Percentiles rank a stretch among this genome's conserved stretches.
These are phyloP conservation scores for Oscheius sp. DNA, from an alignment of 2,888 invertebrate species.

Conservation along the genomic window DNA sequence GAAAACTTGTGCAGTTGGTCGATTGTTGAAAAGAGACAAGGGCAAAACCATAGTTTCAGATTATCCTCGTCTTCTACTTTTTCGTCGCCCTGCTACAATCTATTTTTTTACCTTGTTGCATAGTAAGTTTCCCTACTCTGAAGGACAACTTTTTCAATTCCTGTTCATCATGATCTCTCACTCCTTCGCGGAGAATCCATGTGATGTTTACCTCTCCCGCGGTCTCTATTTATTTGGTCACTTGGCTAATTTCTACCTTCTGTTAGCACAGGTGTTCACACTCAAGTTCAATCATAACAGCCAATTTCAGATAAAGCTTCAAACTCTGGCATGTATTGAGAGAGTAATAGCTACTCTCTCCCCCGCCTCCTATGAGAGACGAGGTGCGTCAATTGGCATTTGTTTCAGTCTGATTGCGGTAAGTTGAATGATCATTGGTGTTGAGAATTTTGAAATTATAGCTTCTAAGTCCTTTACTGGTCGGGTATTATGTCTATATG, in stretches of 20 bases:
- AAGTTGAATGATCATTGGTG: conserved; percentile 2
- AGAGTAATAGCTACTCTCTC: conserved; percentile 6
- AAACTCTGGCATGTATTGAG: conserved; percentile 5
- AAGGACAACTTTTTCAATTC: too few relatives aligned
- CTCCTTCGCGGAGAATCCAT: neutral
- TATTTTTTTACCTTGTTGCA: neutral
- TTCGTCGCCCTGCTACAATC: conserved; percentile 5
- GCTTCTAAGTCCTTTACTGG: neutral
- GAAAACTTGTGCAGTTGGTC: too few relatives aligned
- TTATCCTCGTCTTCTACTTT: conserved; percentile 15
- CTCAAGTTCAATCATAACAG: neutral
- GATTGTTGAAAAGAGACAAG: too few relatives aligned
- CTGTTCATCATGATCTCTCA: neutral
- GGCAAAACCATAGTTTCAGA: neutral
- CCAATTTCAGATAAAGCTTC: conserved; percentile 3
- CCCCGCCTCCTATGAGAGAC: conserved; percentile 13
- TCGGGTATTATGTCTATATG: conserved; percentile 1
- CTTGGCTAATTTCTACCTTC: neutral
- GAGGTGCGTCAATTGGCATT: neutral
- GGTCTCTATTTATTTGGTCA: neutral
- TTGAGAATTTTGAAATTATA: neutral
- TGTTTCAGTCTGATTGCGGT: conserved; percentile 6
- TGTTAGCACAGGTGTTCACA: conserved; percentile 4
- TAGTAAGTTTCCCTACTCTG: neutral
- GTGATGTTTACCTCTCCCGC: neutral